Evolutionary conservation across 2,888 invertebrate species (phyloP).

Genomic region (Pherbina coryleti): DNA sequence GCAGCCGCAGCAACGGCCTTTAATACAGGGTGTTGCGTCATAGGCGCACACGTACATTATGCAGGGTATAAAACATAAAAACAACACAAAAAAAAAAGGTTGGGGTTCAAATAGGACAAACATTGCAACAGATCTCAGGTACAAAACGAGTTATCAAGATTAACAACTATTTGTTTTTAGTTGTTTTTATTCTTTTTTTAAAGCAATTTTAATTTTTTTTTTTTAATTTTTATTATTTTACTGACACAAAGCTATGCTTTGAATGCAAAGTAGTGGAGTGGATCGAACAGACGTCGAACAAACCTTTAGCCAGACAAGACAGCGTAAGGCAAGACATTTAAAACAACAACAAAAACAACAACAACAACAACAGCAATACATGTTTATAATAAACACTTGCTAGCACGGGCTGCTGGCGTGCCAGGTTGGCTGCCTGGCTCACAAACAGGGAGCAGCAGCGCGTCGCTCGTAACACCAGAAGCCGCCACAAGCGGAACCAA

Average conservation of each 20-base stretch:
- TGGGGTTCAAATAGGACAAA: background rate
- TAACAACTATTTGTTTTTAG: conserved; percentile 39
- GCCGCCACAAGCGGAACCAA: conserved; percentile 27
- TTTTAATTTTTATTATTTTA: conserved; percentile 46
- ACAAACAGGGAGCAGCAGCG: too few relatives aligned
- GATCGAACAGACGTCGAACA: conserved; percentile 1
- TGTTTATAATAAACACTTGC: conserved; percentile 9
- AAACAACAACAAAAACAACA: background rate
- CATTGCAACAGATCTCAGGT: conserved; percentile 47
- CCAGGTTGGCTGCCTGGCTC: background rate
- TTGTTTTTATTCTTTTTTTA: conserved; percentile 43
- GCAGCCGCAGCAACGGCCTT: background rate
- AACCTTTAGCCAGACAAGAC: background rate
- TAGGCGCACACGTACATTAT: background rate
- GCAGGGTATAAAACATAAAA: background rate
- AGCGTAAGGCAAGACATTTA: background rate
- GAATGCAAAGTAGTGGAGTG: conserved; percentile 57
- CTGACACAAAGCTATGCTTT: conserved; percentile 55
- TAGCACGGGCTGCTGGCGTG: conserved; percentile 7
- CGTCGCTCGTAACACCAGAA: conserved; percentile 16
- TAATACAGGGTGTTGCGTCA: conserved; percentile 8
- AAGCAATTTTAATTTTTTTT: conserved; percentile 43
- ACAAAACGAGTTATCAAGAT: conserved; percentile 63
- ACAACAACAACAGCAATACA: background rate
- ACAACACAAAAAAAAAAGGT: background rate